Percentiles rank a stretch among this genome's conserved stretches.
These are phyloP conservation scores for Centropus unirufus DNA, from an alignment of 2,113 vertebrate genomes.

Conservation along the genomic window DNA sequence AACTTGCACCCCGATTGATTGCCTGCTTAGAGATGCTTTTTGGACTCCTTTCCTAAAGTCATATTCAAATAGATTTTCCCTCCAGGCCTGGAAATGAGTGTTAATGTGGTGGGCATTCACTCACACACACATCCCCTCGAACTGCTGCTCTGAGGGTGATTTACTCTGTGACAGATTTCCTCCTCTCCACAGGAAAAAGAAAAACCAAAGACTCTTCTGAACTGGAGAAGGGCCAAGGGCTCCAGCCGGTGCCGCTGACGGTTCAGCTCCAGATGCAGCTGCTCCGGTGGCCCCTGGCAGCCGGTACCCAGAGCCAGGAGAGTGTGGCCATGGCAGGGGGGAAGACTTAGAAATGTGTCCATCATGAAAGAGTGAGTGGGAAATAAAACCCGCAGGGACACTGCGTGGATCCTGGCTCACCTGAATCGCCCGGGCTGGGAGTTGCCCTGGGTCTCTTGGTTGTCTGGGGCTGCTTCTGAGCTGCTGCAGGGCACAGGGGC, in stretches of 20 bases:
- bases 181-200: slow-evolving; percentile 65
- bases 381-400: background rate
- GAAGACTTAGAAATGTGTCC: background rate
- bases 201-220: background rate
- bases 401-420: background rate
- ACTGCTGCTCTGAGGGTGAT: background rate
- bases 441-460: background rate
- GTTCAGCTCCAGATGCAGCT: slow-evolving; percentile 83
- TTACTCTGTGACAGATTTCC: background rate
- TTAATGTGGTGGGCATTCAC: background rate
- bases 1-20: background rate
- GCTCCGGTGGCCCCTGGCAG: slow-evolving; percentile 65
- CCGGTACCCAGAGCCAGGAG: background rate
- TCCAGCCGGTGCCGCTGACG: slow-evolving; percentile 53
- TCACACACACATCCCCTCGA: background rate
- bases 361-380: background rate
- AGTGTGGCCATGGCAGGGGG: accelerated
- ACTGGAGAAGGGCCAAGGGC: background rate
- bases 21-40: background rate
- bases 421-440: background rate
- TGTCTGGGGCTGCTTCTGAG: background rate
- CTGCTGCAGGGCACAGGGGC: background rate
- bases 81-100: background rate
- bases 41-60: background rate
- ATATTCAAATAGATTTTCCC: background rate